Base-by-base conservation (phyloP, 1,140 invertebrate species). In the Sweltsa coloradensis region DNA sequence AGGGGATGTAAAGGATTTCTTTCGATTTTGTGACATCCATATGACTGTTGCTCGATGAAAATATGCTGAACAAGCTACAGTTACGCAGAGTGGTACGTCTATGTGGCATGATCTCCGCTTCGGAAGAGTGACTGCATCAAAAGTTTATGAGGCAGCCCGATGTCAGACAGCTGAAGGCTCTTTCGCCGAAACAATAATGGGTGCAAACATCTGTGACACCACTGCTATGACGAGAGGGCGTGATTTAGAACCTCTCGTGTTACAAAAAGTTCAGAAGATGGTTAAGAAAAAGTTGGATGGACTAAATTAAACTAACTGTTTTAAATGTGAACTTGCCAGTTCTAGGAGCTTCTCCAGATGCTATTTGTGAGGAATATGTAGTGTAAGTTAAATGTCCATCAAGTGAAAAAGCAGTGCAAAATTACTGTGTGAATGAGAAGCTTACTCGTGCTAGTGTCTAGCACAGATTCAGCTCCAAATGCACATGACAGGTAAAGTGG, bases 51-150 rank as follows among this genome's bases (percentile, higher is more conserved):
- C n/a, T n/a, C n/a, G n/a, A n/a, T n/a, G n/a, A n/a, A n/a, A 26
- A 27, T 18, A 56, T 53, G 45, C 47, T 34, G 55, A 52, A 52
- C 27, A 45, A 26, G 3, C 16, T 26, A 63, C 61, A 19, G 46
- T 9, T 42, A 39, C 48, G 7, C 60, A 57, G 37, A 44, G 41
- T 46, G 27, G 56, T 11, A 46, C 21, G 39, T 2, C 7, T 37
- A 7, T 56, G 1, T 68, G 60, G 63, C 51, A 57, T 58, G 52
- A 58, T 47, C 40, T 67, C 14, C 34, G 62, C 11, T 61, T 60
- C 53, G 62, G 57, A n/a, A 41, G 63, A 52, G 53, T 68, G 6
- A 67, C 64, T 22, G 63, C 62, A 29, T 67, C 65, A 5, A 62
- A 60, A 50, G 2, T 61, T 3, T 54, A 65, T 53, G 59, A 65